A percentile compares a stretch with the other conserved stretches of the same genome.
phyloP scores from a whole-genome alignment of 2,888 invertebrate genomes.

The Hypomecis punctinalis region DNA sequence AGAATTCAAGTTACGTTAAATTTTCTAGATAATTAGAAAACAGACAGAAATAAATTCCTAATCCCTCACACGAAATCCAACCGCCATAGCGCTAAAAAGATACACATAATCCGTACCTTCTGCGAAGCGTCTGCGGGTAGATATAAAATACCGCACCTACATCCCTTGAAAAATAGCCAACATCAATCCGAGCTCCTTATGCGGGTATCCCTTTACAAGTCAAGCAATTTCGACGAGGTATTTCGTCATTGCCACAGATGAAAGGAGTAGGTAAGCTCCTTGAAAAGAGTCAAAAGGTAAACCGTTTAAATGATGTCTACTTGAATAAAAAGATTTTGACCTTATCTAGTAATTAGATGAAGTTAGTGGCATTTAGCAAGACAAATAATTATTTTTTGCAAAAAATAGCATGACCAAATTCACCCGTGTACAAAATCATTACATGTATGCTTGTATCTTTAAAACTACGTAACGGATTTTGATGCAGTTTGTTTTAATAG shows the following conservation, averaged over 20 bases:
- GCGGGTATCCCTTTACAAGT: constrained; percentile 61
- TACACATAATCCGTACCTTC: constrained; percentile 39
- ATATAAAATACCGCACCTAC: constrained; percentile 53
- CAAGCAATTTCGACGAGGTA: constrained; percentile 59
- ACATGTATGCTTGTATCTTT: too few relatives aligned
- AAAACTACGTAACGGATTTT: too few relatives aligned
- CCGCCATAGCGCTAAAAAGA: constrained; percentile 30
- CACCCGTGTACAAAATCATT: too few relatives aligned
- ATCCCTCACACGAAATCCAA: constrained; percentile 21
- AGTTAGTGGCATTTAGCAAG: too few relatives aligned
- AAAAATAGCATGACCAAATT: too few relatives aligned
- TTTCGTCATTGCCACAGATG: constrained; percentile 51
- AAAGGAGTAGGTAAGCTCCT: constrained; percentile 9
- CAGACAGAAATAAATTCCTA: constrained; percentile 3
- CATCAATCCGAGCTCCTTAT: constrained; percentile 62
- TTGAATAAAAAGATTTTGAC: not conserved
- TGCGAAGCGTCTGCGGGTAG: constrained; percentile 50
- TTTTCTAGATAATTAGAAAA: not conserved
- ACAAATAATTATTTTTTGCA: too few relatives aligned
- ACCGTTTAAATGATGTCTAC: constrained; percentile 6
- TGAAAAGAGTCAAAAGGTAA: constrained; percentile 1
- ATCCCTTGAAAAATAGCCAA: constrained; percentile 59
- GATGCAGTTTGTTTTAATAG: too few relatives aligned
- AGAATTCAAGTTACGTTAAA: too few relatives aligned
- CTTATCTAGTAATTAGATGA: not conserved